Base-by-base conservation (phyloP, 2,113 vertebrate species). In the Albula goreensis region DNA sequence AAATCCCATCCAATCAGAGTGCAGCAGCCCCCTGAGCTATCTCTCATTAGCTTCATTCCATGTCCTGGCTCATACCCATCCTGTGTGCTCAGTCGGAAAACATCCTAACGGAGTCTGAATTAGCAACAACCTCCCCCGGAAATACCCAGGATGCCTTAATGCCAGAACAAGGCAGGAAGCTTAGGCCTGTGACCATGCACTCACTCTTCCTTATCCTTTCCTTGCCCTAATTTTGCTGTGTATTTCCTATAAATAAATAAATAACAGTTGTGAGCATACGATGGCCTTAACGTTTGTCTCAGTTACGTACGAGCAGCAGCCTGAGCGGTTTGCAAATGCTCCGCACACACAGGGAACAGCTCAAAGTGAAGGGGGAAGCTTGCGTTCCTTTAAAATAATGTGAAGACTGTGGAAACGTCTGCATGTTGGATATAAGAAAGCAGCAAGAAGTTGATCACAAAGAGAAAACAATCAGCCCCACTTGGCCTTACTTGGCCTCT, bases 41-140 rank as follows among this genome's bases (percentile, higher is more conserved):
- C 91, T 93, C 92, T 94, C 94, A 95, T 95, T 95, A 94, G 94
- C 92, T 95, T 94, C 85, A 93, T 95, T 94, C 92, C 94, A 93
- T 89, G 91, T 91, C 91, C 92, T 95, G 93, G 92, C 92, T 93
- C 88, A 87, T 90, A 93, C 93, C 93, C 93, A 95, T 91, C 89
- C 90, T 86, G 92, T 5, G 88, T 93, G 83, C 88, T 94, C 93
- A 91, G 86, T 85, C 82, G 60, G 89, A 94, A 94, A 90, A 87
- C 88, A 93, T 93, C 93, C 93, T 91, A 91, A 93, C 91, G 91
- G 92, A 92, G 93, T 88, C 89, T 88, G 90, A 19, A 93, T 94
- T 91, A 88, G 85, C 89, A 78, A 87, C 90, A 51, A 88, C 70
- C 10, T 81, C 56, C 31, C 49, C 90, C 22, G 78, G 41, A 50